Base-by-base conservation (phyloP, 2,113 vertebrate species). In the Corydoras sp. region DNA sequence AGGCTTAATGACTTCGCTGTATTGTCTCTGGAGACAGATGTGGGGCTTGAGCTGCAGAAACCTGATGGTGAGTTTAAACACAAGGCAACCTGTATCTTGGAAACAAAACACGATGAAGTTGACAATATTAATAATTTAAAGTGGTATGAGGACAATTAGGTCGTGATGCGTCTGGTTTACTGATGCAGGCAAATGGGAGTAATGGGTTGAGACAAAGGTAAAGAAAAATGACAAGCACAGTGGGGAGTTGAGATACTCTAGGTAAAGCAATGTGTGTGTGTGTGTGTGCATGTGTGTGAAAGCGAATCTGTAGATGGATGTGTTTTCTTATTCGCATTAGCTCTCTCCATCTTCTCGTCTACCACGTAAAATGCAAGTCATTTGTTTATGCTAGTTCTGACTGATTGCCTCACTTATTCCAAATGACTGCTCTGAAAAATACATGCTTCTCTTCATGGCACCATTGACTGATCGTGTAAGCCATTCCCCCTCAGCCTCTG, bases 351-450 rank as follows among this genome's bases (percentile, higher is more conserved):
- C 79, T 75, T 76, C 75, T 75, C 58, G 50, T 73, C 75, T 69
- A 74, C 75, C 80, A 79, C 75, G 67, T 76, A 77, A 79, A 79
- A 76, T 73, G 75, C 63, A 35, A 79, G 70, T 79, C 71, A 76
- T 79, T 79, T 81, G 75, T 81, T 83, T 83, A 71, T 76, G 73
- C 68, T 63, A 61, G 69, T 81, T 74, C 79, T 79, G 73, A 80
- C 73, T 77, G 78, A 81, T 79, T 77, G 75, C 75, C 69, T 74
- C 76, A 69, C 72, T 81, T 82, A 80, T 76, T 81, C 76, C 81
- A 68, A 79, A 74, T 78, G 81, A 77, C 81, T 79, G 72, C 61
- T 56, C 68, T 79, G 77, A 83, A 81, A 76, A 81, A 79, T 81
- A 72, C 68, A 72, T 5, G 56, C 63, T 76, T 75, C 65, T 81